phyloP scores from a whole-genome alignment of 2,113 vertebrate species.

The Athene cunicularia region DNA sequence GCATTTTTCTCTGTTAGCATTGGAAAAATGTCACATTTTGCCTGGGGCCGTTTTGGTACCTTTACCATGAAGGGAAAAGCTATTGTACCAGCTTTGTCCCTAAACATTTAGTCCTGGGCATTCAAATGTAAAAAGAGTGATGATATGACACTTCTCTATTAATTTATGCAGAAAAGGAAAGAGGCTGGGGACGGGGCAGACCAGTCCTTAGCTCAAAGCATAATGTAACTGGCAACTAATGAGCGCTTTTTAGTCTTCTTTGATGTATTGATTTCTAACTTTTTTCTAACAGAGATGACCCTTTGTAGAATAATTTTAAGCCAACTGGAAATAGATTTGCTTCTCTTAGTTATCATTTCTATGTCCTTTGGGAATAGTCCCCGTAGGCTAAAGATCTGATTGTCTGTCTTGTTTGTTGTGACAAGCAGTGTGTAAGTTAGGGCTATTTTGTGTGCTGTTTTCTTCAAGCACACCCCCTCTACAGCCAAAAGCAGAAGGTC shows the following conservation, averaged over 20 bases:
- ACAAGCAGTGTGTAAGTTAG: neutral
- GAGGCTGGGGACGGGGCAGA: neutral
- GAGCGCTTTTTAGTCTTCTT: neutral
- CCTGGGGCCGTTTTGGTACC: constrained; percentile 35
- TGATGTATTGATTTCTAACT: neutral
- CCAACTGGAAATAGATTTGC: neutral
- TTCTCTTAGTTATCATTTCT: neutral
- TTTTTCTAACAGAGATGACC: neutral
- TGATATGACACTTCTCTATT: constrained; percentile 23
- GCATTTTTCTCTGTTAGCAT: constrained; percentile 42
- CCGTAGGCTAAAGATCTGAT: neutral
- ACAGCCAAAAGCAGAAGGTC: neutral
- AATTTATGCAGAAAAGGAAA: constrained; percentile 43
- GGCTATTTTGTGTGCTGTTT: neutral
- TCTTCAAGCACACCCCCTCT: neutral
- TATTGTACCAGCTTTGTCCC: neutral
- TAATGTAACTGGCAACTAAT: neutral
- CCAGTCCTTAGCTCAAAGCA: neutral
- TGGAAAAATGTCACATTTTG: constrained; percentile 61
- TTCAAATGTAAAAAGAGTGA: constrained; percentile 18
- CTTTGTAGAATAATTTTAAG: neutral
- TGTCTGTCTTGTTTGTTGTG: neutral
- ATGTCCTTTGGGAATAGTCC: neutral
- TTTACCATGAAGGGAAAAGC: constrained; percentile 16
- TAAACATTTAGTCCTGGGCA: neutral